Evolutionary conservation across 2,113 vertebrate species (phyloP).

Genomic region (Dasypus novemcinctus): DNA sequence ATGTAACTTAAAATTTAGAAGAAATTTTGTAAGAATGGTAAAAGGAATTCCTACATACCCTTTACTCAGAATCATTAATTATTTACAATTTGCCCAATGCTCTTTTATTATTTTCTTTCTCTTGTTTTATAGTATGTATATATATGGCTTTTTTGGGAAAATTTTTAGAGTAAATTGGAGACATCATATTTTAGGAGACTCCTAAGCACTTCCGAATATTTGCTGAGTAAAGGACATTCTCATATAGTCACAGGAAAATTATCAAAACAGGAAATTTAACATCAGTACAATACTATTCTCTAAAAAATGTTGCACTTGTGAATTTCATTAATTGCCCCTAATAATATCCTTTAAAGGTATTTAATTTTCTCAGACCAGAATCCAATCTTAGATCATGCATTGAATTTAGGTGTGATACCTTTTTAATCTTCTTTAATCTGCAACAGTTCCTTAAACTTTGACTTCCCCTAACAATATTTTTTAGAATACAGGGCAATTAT

Average conservation of each 20-base stretch:
- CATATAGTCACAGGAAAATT: not conserved
- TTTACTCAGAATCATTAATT: not conserved
- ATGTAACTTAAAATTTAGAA: no score
- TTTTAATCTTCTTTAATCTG: not conserved
- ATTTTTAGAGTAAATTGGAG: not conserved
- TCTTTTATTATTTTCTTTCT: not conserved
- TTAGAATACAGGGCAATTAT: no score
- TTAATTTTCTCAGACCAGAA: not conserved
- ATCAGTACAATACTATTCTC: not conserved
- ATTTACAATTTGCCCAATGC: not conserved
- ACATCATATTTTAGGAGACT: not conserved
- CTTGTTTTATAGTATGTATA: not conserved
- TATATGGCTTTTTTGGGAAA: not conserved
- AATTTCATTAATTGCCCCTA: not conserved
- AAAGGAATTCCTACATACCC: not conserved
- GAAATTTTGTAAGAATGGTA: no score
- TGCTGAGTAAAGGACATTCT: not conserved
- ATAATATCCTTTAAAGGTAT: not conserved
- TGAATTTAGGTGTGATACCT: not conserved
- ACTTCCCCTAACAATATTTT: no score
- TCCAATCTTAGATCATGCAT: not conserved
- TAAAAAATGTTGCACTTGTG: not conserved
- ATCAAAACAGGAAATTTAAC: not conserved
- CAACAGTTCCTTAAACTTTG: no score
- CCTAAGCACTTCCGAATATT: slow-evolving; percentile 14